Evolutionary conservation across 2,888 invertebrate genomes (phyloP).

Genomic region (Harpalus rubripes): DNA sequence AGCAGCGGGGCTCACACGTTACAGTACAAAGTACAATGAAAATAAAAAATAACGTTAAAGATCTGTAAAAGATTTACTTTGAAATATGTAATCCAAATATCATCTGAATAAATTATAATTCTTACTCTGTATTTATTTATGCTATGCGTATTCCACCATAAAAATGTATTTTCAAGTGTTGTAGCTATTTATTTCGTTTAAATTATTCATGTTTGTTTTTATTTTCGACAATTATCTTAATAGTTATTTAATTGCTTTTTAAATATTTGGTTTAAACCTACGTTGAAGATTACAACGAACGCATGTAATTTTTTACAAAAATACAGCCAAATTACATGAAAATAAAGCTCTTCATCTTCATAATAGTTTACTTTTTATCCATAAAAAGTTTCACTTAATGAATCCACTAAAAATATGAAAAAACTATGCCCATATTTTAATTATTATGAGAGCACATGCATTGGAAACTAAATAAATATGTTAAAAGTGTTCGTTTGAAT

Average conservation of each 20-base stretch:
- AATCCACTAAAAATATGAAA: slow-evolving; percentile 6
- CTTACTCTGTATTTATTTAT: neutral
- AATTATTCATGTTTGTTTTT: neutral
- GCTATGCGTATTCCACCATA: neutral
- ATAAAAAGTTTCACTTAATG: neutral
- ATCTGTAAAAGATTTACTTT: neutral
- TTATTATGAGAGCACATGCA: slow-evolving; percentile 19
- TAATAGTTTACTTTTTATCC: neutral
- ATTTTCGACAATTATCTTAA: slow-evolving; percentile 32
- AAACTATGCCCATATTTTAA: neutral
- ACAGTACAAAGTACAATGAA: too few relatives aligned
- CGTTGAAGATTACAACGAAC: neutral
- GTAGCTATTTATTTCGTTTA: neutral
- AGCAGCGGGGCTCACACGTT: too few relatives aligned
- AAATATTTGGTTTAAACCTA: slow-evolving; percentile 13
- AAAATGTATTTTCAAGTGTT: neutral
- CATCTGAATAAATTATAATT: neutral
- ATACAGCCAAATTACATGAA: neutral
- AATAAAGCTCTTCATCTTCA: neutral
- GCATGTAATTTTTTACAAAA: slow-evolving; percentile 27
- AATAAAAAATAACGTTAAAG: too few relatives aligned
- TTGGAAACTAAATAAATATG: neutral
- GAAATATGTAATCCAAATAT: neutral
- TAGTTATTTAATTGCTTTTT: slow-evolving; percentile 35
- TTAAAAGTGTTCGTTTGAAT: neutral